Evolutionary conservation across 1,140 invertebrate species (phyloP).

Genomic region (Drosophila cardini): DNA sequence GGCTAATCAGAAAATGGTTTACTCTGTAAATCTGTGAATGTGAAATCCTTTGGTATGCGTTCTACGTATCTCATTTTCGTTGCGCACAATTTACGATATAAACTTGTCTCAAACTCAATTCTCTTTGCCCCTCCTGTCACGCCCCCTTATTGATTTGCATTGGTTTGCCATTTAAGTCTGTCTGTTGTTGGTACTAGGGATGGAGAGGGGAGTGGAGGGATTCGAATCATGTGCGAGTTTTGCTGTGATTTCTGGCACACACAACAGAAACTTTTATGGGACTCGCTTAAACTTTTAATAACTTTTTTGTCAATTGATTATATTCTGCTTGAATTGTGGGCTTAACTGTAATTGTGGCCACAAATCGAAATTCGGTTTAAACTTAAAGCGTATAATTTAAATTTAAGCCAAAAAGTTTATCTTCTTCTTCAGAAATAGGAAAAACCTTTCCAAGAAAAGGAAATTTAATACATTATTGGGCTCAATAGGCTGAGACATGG

Average conservation of each 20-base stretch:
- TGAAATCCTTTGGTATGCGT: conserved; percentile 79
- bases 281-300: conserved; percentile 74
- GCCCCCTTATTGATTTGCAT: conserved; percentile 59
- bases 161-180: conserved; percentile 73
- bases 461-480: too few relatives aligned
- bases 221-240: conserved; percentile 50
- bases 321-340: conserved; percentile 37
- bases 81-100: conserved; percentile 81
- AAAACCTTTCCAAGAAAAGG: conserved; percentile 1
- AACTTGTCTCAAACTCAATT: conserved; percentile 44
- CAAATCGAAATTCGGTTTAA: conserved; percentile 51
- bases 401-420: not conserved
- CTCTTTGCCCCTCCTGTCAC: conserved; percentile 13
- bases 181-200: not conserved
- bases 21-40: conserved; percentile 54
- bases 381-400: conserved; percentile 39
- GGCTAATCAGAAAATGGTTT: conserved; percentile 81
- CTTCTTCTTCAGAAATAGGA: too few relatives aligned
- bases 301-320: conserved; percentile 81
- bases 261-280: conserved; percentile 60
- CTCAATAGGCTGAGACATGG: not conserved
- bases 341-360: conserved; percentile 14
- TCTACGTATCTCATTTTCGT: conserved; percentile 82
- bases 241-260: conserved; percentile 66
- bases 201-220: not conserved